phyloP scores from a whole-genome alignment of 2,797 vertebrate species.

The Sylvia borin region DNA sequence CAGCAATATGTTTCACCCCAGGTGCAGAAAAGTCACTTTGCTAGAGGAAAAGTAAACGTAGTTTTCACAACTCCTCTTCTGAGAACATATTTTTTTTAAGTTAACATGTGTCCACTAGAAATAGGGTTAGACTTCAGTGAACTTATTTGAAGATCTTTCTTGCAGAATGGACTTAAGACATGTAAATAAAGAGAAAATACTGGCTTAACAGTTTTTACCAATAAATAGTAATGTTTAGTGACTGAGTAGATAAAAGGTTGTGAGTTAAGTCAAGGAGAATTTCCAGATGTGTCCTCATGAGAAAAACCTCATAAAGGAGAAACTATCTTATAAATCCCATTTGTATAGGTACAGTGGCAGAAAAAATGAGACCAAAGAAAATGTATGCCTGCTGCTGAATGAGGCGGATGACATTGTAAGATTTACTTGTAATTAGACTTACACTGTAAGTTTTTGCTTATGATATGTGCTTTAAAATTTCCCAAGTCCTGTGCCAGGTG shows the following conservation, averaged over 20 bases:
- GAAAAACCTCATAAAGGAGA: not conserved
- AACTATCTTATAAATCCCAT: not conserved
- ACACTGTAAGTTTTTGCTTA: not conserved
- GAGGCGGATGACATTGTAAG: not conserved
- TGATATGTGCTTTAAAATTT: not conserved
- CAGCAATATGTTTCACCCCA: not conserved
- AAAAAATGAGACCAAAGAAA: not conserved
- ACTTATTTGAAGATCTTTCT: not conserved
- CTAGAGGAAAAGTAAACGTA: not conserved
- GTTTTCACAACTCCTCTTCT: not conserved
- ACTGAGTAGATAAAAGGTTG: not conserved
- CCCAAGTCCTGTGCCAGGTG: not conserved
- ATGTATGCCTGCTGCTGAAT: not conserved
- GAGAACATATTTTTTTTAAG: not conserved
- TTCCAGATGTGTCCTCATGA: not conserved
- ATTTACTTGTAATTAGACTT: not conserved
- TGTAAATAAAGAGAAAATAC: not conserved
- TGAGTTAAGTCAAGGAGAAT: not conserved
- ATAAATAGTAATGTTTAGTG: not conserved
- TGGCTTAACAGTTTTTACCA: not conserved
- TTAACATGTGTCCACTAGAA: not conserved
- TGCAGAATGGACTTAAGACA: not conserved
- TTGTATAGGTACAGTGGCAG: not conserved
- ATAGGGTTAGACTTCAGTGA: not conserved
- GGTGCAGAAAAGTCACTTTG: not conserved